Percentiles rank a stretch among this genome's conserved stretches.
These are phyloP conservation scores for Oreochromis tanganicae DNA, from an alignment of 2,113 vertebrate genomes.

Conservation along the genomic window DNA sequence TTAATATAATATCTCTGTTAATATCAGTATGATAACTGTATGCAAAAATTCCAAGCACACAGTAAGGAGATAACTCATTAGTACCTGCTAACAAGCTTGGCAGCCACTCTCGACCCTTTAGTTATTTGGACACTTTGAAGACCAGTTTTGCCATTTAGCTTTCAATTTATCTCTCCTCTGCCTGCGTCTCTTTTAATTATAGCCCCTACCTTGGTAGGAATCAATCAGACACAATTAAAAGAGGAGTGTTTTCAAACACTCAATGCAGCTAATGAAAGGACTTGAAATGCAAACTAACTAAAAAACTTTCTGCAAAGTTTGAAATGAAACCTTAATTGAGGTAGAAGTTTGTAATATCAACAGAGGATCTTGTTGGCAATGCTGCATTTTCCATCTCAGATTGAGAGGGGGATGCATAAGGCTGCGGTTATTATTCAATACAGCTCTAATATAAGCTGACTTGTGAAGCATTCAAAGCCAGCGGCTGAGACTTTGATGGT, in stretches of 20 bases:
- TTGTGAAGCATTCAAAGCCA: conserved; percentile 18
- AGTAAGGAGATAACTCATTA: background rate
- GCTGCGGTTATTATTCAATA: background rate
- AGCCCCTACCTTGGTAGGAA: conserved; percentile 15
- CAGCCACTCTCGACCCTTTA: background rate
- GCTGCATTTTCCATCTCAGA: conserved; percentile 1
- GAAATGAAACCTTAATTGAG: conserved; percentile 21
- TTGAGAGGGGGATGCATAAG: background rate
- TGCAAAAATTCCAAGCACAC: background rate
- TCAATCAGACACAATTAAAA: conserved; percentile 51
- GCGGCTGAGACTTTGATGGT: conserved; percentile 24
- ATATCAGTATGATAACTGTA: background rate
- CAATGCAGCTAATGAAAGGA: conserved; percentile 33
- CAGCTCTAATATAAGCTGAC: conserved; percentile 12
- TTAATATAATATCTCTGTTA: background rate
- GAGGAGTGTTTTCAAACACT: conserved; percentile 22
- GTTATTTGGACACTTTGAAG: conserved; percentile 29
- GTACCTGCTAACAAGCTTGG: background rate
- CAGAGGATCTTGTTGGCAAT: background rate
- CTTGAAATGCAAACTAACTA: conserved; percentile 4
- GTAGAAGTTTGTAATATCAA: background rate
- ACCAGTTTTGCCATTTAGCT: conserved; percentile 20
- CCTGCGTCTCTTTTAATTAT: conserved; percentile 36
- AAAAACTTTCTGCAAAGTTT: conserved; percentile 32
- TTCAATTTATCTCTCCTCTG: conserved; percentile 6